phyloP scores from a whole-genome alignment of 2,888 invertebrate genomes.

The Sceliomorpha sp. region DNA sequence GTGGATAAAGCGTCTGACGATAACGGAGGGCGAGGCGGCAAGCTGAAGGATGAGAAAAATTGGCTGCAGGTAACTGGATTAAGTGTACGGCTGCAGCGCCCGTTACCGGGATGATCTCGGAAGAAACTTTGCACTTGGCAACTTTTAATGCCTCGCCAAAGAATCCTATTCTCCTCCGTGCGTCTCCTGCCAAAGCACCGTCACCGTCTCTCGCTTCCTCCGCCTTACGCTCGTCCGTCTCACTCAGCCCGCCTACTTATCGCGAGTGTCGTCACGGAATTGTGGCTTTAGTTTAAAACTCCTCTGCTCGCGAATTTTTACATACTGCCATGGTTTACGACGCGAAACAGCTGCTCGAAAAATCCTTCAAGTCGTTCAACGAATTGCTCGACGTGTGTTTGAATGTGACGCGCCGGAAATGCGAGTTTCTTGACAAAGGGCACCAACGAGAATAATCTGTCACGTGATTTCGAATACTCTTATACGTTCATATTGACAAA shows the following conservation, averaged over 20 bases:
- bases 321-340: too few species aligned
- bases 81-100: slow-evolving; percentile 72
- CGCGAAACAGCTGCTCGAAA: too few species aligned
- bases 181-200: slow-evolving; percentile 1
- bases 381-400: too few species aligned
- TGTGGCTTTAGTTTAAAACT: too few species aligned
- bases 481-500: too few species aligned
- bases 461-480: too few species aligned
- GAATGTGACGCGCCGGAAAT: too few species aligned
- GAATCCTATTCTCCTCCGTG: slow-evolving; percentile 58
- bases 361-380: too few species aligned
- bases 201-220: slow-evolving; percentile 9
- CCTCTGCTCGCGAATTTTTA: too few species aligned
- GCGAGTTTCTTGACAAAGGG: too few species aligned
- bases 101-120: slow-evolving; percentile 73
- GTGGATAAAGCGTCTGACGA: slow-evolving; percentile 43
- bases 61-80: slow-evolving; percentile 77
- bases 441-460: too few species aligned
- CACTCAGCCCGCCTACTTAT: slow-evolving; percentile 2
- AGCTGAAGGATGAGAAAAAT: slow-evolving; percentile 67
- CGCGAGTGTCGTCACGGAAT: slow-evolving; percentile 1
- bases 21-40: slow-evolving; percentile 28
- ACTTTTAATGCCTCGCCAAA: slow-evolving; percentile 75
- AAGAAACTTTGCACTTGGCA: slow-evolving; percentile 78
- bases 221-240: slow-evolving; percentile 1